Conservation (phyloP, 2,113 vertebrate species). For the Gorsachius goisagi region DNA sequence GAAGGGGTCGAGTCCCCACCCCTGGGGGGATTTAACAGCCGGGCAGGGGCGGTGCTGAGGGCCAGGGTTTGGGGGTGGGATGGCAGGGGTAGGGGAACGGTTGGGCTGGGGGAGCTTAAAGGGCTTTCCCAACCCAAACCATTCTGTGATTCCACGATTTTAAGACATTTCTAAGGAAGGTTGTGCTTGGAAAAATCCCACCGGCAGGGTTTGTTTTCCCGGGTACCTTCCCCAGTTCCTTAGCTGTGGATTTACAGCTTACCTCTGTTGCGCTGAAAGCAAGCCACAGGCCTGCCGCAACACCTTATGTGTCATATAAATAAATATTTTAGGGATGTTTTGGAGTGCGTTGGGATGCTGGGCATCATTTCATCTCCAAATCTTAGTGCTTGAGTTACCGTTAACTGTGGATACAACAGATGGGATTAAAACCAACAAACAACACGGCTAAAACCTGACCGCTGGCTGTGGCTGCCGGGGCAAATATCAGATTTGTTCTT, state of each 20-base stretch:
- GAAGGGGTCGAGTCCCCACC: too few relatives aligned
- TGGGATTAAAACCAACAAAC: background rate
- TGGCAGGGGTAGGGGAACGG: too few relatives aligned
- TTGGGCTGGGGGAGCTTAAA: too few relatives aligned
- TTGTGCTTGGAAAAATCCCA: background rate
- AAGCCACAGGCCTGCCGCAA: background rate
- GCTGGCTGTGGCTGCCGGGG: background rate
- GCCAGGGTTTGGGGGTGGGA: too few relatives aligned
- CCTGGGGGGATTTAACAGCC: too few relatives aligned
- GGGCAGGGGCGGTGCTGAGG: too few relatives aligned
- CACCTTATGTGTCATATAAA: background rate
- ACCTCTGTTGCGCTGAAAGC: background rate
- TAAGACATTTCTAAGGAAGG: background rate
- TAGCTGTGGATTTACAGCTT: background rate
- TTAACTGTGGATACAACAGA: too few relatives aligned
- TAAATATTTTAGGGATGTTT: background rate
- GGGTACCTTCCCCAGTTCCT: background rate
- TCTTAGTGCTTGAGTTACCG: background rate
- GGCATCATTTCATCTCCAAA: background rate
- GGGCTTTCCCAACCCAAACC: too few relatives aligned
- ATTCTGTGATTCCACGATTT: too few relatives aligned
- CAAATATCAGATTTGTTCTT: background rate
- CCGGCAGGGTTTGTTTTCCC: background rate
- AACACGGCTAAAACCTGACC: background rate
- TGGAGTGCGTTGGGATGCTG: background rate